phyloP scores from a whole-genome alignment of 2,113 vertebrate genomes.

The Tonatia bakeri region DNA sequence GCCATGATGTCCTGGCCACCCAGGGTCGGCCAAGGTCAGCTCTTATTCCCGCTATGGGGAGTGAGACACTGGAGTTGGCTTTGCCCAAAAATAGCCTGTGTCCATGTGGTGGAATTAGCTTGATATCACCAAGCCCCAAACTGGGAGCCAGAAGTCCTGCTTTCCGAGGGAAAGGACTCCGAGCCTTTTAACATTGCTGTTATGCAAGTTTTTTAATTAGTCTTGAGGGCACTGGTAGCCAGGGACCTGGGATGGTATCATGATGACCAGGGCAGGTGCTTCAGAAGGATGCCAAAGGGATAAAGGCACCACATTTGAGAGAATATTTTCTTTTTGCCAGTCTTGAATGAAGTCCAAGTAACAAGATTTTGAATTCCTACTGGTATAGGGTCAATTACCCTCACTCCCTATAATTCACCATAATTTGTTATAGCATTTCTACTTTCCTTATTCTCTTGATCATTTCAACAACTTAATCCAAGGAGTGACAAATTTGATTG shows the following conservation, averaged over 20 bases:
- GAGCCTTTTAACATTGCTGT: constrained; percentile 49
- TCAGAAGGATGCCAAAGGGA: constrained; percentile 28
- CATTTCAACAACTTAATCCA: constrained; percentile 49
- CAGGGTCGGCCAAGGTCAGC: constrained; percentile 62
- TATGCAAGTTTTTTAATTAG: constrained; percentile 66
- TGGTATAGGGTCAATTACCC: not conserved
- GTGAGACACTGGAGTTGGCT: constrained; percentile 48
- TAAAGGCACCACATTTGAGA: not conserved
- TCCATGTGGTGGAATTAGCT: constrained; percentile 55
- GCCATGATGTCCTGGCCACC: not conserved
- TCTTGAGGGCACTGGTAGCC: constrained; percentile 24
- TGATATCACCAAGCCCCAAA: constrained; percentile 58
- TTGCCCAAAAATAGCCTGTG: constrained; percentile 67
- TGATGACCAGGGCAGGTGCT: not conserved
- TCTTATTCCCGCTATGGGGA: constrained; percentile 42
- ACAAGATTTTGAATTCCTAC: not conserved
- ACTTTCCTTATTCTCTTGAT: not conserved
- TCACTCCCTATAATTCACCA: not conserved
- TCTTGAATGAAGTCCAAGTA: not conserved
- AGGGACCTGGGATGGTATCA: constrained; percentile 8
- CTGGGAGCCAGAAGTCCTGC: constrained; percentile 55
- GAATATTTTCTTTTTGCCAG: constrained; percentile 10
- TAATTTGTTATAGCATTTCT: not conserved
- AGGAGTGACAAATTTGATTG: constrained; percentile 63
- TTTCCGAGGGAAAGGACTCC: constrained; percentile 55